Evolutionary conservation across 1,140 invertebrate species (phyloP).

Genomic region (Cyclina sinensis): DNA sequence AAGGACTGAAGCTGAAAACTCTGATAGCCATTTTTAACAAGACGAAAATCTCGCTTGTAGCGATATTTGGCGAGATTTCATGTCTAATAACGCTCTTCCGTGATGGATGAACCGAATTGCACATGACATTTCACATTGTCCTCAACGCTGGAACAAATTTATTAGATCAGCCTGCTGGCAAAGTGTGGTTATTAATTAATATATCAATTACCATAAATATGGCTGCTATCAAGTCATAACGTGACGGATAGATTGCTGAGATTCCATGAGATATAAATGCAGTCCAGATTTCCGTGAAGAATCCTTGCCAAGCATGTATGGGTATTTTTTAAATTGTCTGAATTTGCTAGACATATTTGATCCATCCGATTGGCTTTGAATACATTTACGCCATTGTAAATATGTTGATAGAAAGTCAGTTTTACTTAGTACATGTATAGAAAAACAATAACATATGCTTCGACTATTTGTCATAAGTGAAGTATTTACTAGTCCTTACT

Average conservation of each 20-base stretch:
- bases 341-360: background rate
- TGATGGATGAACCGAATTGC: conserved; percentile 64
- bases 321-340: background rate
- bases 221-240: conserved; percentile 28
- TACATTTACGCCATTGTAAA: background rate
- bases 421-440: no score
- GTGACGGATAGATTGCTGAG: conserved; percentile 33
- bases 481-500: no score
- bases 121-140: conserved; percentile 64
- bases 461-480: no score
- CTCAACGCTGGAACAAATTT: conserved; percentile 52
- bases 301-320: background rate
- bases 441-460: no score
- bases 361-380: background rate
- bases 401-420: background rate
- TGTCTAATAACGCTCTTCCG: conserved; percentile 48
- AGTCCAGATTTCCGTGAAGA: background rate
- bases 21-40: background rate
- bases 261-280: background rate
- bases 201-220: conserved; percentile 69
- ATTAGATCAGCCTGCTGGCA: conserved; percentile 36
- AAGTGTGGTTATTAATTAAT: conserved; percentile 66
- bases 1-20: background rate
- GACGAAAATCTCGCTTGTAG: conserved; percentile 42
- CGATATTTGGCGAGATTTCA: conserved; percentile 64